Evolutionary conservation across 1,140 invertebrate species (phyloP), one percentile per base, ranked within the genome.

Genomic region (Camponotus vicinus): DNA sequence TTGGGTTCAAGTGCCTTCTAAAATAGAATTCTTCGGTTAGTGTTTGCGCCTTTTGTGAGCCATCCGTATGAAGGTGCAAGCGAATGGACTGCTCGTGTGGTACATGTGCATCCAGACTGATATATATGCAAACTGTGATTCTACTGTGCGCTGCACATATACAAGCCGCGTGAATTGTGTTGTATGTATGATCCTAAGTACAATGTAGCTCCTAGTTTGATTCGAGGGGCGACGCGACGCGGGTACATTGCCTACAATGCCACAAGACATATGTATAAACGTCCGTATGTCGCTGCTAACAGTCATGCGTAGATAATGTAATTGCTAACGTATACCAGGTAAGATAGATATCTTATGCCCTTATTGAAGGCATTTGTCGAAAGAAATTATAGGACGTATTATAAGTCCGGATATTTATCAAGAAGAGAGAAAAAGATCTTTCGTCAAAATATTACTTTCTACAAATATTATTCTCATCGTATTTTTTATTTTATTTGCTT

Each of bases 191-290:
- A 27, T 55, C 40, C 61, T 83, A 83, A 83, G 79, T 83, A 83
- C 79, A 83, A 83, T 83, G 42, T 83, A 59, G 79, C 27, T 49
- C 55, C 57, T 45, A 55, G 69, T 83, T 83, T 83, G 79, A 83
- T 83, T 75, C 69, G 79, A 83, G 55, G 69, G 40, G 55, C 69
- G 69, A 83, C 79, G 40, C 67, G 37, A 82, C 63, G 45, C 66
- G 45, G 52, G 27, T 82, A 61, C 42, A 61, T 64, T 59, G 79
- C 34, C 69, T 75, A 59, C 79, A 71, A 45, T 82, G 79, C 67
- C 52, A 42, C 70, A 57, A 83, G 49, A 52, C 13, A 15, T 69
- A 73, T 75, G 52, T 73, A 75, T 61, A 83, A 83, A 75, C 69
- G 79, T 18, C 7, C 40, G 69, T 49, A 59, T 45, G n/a, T 27